These are phyloP conservation scores for Heteromyza rotundicornis DNA, from an alignment of 2,888 invertebrate species.

Conservation along the genomic window DNA sequence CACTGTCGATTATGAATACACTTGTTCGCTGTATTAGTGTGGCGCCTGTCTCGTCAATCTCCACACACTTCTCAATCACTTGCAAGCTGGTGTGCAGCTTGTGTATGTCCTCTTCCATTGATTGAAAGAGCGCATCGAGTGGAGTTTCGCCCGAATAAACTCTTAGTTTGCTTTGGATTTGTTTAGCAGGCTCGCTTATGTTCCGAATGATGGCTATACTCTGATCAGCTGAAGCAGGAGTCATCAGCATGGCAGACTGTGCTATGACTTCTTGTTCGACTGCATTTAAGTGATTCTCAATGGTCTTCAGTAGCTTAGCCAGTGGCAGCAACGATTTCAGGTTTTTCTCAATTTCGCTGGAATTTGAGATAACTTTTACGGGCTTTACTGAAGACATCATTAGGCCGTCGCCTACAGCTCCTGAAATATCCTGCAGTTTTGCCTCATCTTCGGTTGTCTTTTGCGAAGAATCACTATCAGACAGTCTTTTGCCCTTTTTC, in stretches of 20 bases:
- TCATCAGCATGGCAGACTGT: constrained; percentile 72
- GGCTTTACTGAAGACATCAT: constrained; percentile 47
- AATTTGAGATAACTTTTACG: constrained; percentile 63
- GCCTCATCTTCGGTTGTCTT: constrained; percentile 60
- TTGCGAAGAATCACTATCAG: constrained; percentile 62
- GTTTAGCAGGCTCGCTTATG: constrained; percentile 68
- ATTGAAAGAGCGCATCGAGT: constrained; percentile 63
- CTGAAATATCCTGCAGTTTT: constrained; percentile 65
- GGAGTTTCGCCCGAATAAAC: constrained; percentile 64
- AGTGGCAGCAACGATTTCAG: constrained; percentile 60
- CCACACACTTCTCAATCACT: constrained; percentile 73
- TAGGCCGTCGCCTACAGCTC: constrained; percentile 67
- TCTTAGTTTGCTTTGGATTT: constrained; percentile 69
- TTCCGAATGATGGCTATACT: constrained; percentile 72
- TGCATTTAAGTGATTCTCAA: constrained; percentile 67
- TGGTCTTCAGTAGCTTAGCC: constrained; percentile 62
- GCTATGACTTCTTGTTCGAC: constrained; percentile 72
- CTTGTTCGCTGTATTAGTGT: constrained; percentile 75
- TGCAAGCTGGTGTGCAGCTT: constrained; percentile 71
- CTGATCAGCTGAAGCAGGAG: constrained; percentile 70
- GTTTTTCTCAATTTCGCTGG: constrained; percentile 62
- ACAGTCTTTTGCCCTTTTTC: constrained; percentile 53
- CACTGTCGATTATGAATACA: constrained; percentile 70
- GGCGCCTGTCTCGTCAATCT: constrained; percentile 71
- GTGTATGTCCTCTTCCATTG: constrained; percentile 70